Conservation (phyloP, 2,888 invertebrate genomes). For the Pinctada fucata region DNA sequence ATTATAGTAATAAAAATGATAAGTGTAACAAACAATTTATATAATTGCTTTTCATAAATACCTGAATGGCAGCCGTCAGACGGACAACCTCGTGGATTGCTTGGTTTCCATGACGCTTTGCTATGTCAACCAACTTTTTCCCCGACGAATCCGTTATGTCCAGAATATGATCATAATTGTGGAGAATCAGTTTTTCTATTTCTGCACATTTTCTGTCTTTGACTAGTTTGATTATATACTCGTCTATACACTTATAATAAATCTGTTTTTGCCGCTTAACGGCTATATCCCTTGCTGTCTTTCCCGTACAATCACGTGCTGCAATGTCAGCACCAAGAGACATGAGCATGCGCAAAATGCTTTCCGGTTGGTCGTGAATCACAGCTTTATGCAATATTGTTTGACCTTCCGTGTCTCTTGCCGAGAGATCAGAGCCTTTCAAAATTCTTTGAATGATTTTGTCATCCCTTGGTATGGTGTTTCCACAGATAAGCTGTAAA, state of each 20-base stretch:
- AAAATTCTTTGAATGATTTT: slow-evolving; percentile 61
- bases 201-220: slow-evolving; percentile 60
- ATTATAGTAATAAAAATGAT: too few species aligned
- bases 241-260: slow-evolving; percentile 59
- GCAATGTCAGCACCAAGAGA: slow-evolving; percentile 57
- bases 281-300: slow-evolving; percentile 62
- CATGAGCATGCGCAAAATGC: slow-evolving; percentile 49
- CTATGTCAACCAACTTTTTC: slow-evolving; percentile 63
- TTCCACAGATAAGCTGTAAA: slow-evolving; percentile 63
- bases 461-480: slow-evolving; percentile 59
- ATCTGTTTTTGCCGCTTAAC: slow-evolving; percentile 50
- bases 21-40: too few species aligned
- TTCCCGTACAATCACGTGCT: slow-evolving; percentile 63
- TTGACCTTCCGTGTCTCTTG: slow-evolving; percentile 61
- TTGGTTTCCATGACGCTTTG: slow-evolving; percentile 64
- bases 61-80: slow-evolving; percentile 68
- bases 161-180: slow-evolving; percentile 71
- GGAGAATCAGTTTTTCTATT: slow-evolving; percentile 69
- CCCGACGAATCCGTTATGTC: slow-evolving; percentile 61
- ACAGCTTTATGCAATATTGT: slow-evolving; percentile 66
- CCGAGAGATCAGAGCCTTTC: slow-evolving; percentile 60
- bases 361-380: slow-evolving; percentile 52
- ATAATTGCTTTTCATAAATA: slow-evolving; percentile 26
- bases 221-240: slow-evolving; percentile 59
- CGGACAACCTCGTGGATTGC: slow-evolving; percentile 67